Evolutionary conservation across 1,140 invertebrate species (phyloP).

Genomic region (Bombus waltoni): DNA sequence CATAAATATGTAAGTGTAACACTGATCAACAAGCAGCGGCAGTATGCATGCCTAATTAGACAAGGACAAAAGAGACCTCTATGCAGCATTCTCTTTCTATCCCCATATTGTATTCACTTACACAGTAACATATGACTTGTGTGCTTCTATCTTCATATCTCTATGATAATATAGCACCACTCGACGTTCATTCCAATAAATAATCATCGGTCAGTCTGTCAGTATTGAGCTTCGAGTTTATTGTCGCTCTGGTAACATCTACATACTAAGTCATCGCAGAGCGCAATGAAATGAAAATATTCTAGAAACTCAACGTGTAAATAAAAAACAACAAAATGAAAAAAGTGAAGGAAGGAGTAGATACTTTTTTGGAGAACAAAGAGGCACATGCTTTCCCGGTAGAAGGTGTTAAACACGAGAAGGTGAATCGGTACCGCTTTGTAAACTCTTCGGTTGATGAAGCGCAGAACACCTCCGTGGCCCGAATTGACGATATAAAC

Average conservation of each 20-base stretch:
- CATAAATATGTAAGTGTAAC: no score
- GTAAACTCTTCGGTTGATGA: conserved; percentile 68
- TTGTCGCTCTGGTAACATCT: background rate
- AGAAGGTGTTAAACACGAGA: conserved; percentile 53
- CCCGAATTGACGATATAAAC: conserved; percentile 51
- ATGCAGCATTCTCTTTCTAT: no score
- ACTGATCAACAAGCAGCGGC: no score
- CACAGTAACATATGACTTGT: no score
- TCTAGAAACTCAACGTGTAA: background rate
- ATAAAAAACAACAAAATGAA: background rate
- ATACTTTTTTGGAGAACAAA: background rate
- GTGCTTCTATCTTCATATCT: no score
- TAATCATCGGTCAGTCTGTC: background rate
- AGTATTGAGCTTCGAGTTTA: no score
- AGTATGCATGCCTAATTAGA: no score
- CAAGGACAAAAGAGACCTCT: no score
- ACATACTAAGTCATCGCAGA: no score
- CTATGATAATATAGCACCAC: background rate
- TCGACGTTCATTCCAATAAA: conserved; percentile 2
- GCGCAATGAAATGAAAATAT: background rate
- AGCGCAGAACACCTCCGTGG: conserved; percentile 66
- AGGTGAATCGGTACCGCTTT: conserved; percentile 42
- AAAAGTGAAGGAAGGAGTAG: background rate
- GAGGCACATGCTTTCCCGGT: conserved; percentile 9
- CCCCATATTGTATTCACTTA: no score